Conservation (phyloP, 2,113 vertebrate genomes). For the Sinocyclocheilus maitianheensis region DNA sequence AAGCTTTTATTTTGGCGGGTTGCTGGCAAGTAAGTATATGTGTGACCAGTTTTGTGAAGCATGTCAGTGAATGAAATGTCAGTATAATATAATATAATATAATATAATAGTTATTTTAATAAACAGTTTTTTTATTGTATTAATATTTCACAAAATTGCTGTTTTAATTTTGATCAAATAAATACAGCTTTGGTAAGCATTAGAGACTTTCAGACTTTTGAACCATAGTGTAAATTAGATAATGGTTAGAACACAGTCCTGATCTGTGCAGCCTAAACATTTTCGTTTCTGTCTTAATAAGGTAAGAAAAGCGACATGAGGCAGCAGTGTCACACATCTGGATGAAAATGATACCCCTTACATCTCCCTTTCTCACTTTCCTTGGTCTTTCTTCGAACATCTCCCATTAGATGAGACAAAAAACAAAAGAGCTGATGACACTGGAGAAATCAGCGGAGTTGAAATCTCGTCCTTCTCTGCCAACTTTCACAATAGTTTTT, state of each 20-base stretch:
- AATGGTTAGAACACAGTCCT: not conserved
- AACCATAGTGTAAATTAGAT: not conserved
- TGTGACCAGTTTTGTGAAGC: no score
- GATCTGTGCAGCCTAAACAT: not conserved
- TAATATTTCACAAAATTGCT: not conserved
- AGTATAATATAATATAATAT: no score
- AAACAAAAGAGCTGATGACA: conserved; percentile 29
- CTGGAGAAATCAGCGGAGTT: conserved; percentile 38
- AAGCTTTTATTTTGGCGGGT: no score
- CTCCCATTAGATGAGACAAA: conserved; percentile 3
- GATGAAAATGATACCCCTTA: conserved; percentile 1
- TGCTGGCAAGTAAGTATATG: no score
- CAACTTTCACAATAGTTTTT: conserved; percentile 64
- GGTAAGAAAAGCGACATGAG: not conserved
- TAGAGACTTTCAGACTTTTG: not conserved
- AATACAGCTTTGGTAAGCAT: not conserved
- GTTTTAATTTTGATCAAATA: not conserved
- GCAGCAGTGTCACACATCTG: not conserved
- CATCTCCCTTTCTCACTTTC: not conserved
- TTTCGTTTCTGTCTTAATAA: not conserved
- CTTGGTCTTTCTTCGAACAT: conserved; percentile 1
- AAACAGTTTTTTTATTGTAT: no score
- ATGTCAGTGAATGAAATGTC: no score
- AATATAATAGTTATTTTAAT: no score
- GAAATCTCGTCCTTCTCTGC: conserved; percentile 57